Conservation (phyloP, 1,140 invertebrate species). For the Babylonia areolata region DNA sequence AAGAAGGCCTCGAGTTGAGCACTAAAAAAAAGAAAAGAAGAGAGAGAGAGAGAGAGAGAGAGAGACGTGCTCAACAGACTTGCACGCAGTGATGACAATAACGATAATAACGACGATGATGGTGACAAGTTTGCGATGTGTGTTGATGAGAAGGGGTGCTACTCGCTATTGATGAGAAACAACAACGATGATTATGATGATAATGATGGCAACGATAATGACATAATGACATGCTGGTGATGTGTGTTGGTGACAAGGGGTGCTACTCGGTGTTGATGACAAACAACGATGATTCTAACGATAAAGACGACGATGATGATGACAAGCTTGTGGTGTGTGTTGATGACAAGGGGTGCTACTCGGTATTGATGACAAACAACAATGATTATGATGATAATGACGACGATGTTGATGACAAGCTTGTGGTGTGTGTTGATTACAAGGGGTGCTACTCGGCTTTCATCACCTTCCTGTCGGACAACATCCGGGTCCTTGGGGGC, state of each 20-base stretch:
- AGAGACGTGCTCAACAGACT: no score
- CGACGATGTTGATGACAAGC: background rate
- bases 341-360: background rate
- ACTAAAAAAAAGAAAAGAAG: no score
- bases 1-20: no score
- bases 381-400: background rate
- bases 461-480: slow-evolving; percentile 43
- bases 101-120: background rate
- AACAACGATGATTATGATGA: no score
- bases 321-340: background rate
- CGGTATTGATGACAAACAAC: background rate
- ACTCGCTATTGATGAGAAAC: no score
- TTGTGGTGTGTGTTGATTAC: background rate
- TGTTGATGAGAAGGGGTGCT: no score
- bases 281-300: background rate
- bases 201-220: background rate
- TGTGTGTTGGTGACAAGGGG: no score
- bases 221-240: background rate
- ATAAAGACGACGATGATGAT: background rate
- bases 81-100: background rate
- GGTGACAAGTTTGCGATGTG: background rate
- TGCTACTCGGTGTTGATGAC: no score
- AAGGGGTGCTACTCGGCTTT: slow-evolving; percentile 55
- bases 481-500: slow-evolving; percentile 50
- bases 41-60: no score